Evolutionary conservation across 2,113 vertebrate genomes (phyloP), one percentile per base, ranked within the genome.

Genomic region (Galeopterus variegatus): DNA sequence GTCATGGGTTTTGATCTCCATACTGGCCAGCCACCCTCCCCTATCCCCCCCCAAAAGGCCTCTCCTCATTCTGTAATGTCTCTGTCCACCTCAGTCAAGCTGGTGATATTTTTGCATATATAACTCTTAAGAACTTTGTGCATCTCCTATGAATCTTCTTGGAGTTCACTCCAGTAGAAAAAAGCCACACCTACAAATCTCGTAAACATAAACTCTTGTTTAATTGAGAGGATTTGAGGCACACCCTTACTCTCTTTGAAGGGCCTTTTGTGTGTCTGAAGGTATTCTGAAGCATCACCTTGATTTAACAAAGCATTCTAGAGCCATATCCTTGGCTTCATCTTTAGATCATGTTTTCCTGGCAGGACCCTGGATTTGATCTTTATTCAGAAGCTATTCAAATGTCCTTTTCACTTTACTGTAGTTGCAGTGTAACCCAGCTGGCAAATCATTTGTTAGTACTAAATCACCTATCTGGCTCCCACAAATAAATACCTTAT

Each of bases 271-370:
- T 72, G 79, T 67, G 80, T 86, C 50, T 93, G 60, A 64, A 84
- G 18, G 24, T 52, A 80, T 45, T 67, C 18, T 85, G 80, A 85
- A 41, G n/a, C 13, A 69, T 70, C 56, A 26, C 72, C 56, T 90
- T 79, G 21, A 60, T 62, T 94, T 80, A 90, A 62, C 36, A 83
- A 81, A 92, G 80, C 48, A 50, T 79, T 83, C 64, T 79, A 79
- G 4, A 69, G 60, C 76, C n/a, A 21, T 54, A 73, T 58, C n/a
- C 52, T 75, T 77, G 81, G 41, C 50, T 90, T 95, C 23, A 36
- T 94, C 64, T 94, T 90, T 90, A 75, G 52, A 69, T 62, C 58
- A 50, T 79, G 41, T 95, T 94, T 97, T 94, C 18, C 70, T 95
- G 85, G 81, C n/a, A 81, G 5, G 88, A 31, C 15, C 62, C 52